Percentiles rank a stretch among this genome's conserved stretches.
These are phyloP conservation scores for Colinus virginianus DNA, from an alignment of 2,113 vertebrate species.

Conservation along the genomic window DNA sequence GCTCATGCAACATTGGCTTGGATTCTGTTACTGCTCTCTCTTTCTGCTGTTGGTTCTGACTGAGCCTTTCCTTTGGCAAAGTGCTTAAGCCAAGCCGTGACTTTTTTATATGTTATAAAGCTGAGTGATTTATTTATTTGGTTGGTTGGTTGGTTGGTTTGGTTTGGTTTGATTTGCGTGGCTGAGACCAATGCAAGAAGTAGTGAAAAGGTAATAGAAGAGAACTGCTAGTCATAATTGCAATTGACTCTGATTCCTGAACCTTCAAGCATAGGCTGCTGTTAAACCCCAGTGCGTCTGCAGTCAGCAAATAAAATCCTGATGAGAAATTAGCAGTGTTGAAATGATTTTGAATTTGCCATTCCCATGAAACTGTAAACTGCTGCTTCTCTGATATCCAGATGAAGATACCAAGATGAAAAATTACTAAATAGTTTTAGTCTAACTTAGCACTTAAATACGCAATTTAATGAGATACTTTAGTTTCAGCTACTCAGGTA, in stretches of 20 bases:
- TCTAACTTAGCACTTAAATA: conserved; percentile 7
- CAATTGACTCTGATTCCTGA: neutral
- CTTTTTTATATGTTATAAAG: neutral
- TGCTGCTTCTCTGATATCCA: neutral
- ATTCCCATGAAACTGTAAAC: neutral
- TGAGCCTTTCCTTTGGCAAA: neutral
- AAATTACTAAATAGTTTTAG: conserved; percentile 7
- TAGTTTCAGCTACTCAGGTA: neutral
- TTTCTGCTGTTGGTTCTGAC: neutral
- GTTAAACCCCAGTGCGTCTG: conserved; percentile 12
- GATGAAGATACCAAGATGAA: neutral
- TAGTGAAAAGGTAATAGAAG: neutral
- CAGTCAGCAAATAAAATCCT: conserved; percentile 30
- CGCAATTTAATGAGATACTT: neutral
- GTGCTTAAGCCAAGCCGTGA: neutral
- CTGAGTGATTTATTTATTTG: neutral
- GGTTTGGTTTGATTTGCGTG: neutral
- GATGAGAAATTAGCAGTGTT: conserved; percentile 43
- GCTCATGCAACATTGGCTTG: neutral
- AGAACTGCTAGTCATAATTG: neutral
- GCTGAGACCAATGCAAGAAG: neutral
- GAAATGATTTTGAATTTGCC: neutral
- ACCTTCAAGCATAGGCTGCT: neutral
- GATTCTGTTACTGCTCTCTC: neutral
- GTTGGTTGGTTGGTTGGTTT: neutral